Conservation (phyloP, 2,113 vertebrate genomes). For the Mus spicilegus region DNA sequence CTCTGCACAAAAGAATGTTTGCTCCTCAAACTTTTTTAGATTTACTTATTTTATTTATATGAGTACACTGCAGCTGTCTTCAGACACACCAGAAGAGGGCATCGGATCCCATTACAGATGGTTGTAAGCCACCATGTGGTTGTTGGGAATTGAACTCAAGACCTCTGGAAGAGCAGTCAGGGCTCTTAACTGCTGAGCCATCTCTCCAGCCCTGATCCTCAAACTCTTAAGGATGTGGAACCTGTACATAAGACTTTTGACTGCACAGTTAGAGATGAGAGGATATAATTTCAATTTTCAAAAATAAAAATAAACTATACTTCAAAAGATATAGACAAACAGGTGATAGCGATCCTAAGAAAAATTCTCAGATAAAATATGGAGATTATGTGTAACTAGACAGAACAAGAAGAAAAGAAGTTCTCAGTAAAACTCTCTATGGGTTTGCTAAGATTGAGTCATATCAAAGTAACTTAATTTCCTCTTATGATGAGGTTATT, state of each 20-base stretch:
- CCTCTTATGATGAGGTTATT: conserved; percentile 2
- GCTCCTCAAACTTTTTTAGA: not conserved
- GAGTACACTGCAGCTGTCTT: too few species aligned
- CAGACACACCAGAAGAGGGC: too few species aligned
- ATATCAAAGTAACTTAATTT: conserved; percentile 25
- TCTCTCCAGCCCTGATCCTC: not conserved
- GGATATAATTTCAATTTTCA: conserved; percentile 23
- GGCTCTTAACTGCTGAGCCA: too few species aligned
- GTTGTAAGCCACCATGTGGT: too few species aligned
- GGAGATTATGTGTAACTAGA: not conserved
- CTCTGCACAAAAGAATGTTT: not conserved
- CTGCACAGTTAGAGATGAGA: conserved; percentile 19
- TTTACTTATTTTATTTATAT: too few species aligned
- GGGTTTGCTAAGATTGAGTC: not conserved
- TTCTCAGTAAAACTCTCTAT: not conserved
- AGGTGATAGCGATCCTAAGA: not conserved
- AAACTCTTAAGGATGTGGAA: conserved; percentile 11
- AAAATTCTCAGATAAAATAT: not conserved
- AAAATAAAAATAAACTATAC: not conserved
- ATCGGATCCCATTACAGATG: too few species aligned
- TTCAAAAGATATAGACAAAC: conserved; percentile 28
- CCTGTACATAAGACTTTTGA: not conserved
- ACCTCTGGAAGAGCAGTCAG: too few species aligned
- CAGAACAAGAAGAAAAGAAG: not conserved
- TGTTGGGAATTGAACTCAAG: too few species aligned